phyloP scores from a whole-genome alignment of 2,888 invertebrate species.

The Eledona agricola region DNA sequence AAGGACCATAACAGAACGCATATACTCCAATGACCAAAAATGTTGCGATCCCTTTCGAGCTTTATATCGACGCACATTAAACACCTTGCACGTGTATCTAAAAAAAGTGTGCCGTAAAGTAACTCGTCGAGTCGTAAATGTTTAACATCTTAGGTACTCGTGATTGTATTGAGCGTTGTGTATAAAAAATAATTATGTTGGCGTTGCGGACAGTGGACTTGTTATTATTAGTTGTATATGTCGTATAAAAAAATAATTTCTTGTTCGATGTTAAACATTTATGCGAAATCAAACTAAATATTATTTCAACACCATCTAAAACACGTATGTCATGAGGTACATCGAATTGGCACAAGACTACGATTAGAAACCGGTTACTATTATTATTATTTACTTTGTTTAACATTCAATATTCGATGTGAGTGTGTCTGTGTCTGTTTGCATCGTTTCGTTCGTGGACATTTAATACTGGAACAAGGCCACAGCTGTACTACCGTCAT shows the following conservation, averaged over 20 bases:
- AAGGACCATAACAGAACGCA: no score
- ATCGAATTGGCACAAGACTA: constrained; percentile 77
- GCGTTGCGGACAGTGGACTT: constrained; percentile 36
- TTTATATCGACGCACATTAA: no score
- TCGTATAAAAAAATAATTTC: constrained; percentile 55
- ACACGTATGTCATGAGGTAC: constrained; percentile 70
- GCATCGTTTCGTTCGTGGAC: constrained; percentile 35
- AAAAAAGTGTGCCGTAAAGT: no score
- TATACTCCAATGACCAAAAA: no score
- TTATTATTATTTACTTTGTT: constrained; percentile 34
- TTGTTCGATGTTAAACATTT: constrained; percentile 61
- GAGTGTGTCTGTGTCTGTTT: no score
- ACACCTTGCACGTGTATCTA: no score
- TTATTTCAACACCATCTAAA: constrained; percentile 47
- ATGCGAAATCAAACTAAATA: constrained; percentile 41
- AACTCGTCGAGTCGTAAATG: no score
- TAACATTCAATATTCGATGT: constrained; percentile 45
- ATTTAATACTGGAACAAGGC: constrained; percentile 43
- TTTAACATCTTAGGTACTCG: constrained; percentile 58
- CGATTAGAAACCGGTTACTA: constrained; percentile 45
- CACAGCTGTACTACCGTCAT: constrained; percentile 52
- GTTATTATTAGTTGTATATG: constrained; percentile 49
- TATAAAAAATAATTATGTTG: constrained; percentile 41
- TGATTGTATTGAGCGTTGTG: constrained; percentile 55
- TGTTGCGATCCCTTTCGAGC: no score